Conservation (phyloP, 2,113 vertebrate species). For the Equus przewalskii region DNA sequence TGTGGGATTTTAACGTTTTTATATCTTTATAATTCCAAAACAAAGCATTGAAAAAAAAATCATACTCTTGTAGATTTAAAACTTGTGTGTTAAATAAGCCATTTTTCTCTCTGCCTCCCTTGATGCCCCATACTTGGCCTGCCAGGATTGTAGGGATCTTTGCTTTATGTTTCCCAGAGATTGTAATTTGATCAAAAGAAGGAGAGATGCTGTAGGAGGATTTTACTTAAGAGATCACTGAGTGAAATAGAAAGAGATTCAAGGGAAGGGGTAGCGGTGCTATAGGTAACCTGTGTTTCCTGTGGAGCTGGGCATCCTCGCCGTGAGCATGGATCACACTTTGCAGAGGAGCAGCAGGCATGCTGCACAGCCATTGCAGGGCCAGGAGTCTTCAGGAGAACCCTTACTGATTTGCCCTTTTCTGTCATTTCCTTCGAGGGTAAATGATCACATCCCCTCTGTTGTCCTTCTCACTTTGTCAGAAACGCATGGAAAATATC, state of each 20-base stretch:
- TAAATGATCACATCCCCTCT: background rate
- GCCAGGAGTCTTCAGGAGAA: background rate
- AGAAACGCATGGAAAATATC: background rate
- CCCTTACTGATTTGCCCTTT: background rate
- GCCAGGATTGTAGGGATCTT: background rate
- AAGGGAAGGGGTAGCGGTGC: background rate
- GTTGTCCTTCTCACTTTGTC: background rate
- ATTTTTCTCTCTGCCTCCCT: background rate
- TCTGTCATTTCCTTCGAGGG: background rate
- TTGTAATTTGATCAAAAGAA: background rate
- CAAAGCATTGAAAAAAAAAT: background rate
- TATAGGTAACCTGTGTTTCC: background rate
- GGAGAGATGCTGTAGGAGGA: background rate
- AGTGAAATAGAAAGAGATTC: background rate
- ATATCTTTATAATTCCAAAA: conserved; percentile 12
- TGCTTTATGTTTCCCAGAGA: background rate
- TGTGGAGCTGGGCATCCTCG: fast-evolving
- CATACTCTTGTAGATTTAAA: background rate
- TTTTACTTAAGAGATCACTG: background rate
- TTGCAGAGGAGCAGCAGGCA: background rate
- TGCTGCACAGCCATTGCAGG: background rate
- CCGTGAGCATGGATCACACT: fast-evolving
- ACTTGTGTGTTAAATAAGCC: background rate
- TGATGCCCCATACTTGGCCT: too few relatives aligned
- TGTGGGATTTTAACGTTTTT: conserved; percentile 42